Percentiles rank a stretch among this genome's conserved stretches.
Conservation (phyloP, 2,797 vertebrate species). For the Leptoclinus maculatus region DNA sequence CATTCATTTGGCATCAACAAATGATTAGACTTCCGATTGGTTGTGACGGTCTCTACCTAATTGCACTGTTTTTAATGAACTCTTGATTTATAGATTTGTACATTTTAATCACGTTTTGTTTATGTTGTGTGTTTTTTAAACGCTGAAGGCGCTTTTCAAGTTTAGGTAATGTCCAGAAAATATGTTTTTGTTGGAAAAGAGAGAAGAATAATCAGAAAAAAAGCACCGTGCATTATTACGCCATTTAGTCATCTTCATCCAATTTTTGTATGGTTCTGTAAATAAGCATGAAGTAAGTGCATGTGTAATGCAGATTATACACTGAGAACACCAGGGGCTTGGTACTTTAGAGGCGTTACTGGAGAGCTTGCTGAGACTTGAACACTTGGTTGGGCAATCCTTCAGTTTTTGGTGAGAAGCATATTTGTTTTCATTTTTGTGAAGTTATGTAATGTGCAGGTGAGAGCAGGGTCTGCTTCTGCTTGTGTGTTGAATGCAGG, state of each 20-base stretch:
- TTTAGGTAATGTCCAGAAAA: background rate
- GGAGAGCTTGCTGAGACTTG: constrained; percentile 45
- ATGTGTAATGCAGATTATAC: constrained; percentile 10
- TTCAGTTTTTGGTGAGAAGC: background rate
- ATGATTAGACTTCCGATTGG: background rate
- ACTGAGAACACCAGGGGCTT: background rate
- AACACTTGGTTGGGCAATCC: constrained; percentile 25
- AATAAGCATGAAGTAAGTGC: background rate
- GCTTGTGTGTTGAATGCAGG: background rate
- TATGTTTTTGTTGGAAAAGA: background rate
- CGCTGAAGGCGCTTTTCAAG: background rate
- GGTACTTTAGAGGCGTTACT: constrained; percentile 33
- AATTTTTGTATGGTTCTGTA: background rate
- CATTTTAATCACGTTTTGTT: constrained; percentile 15
- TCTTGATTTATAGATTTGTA: background rate
- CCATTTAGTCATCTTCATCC: background rate
- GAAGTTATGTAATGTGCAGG: constrained; percentile 31
- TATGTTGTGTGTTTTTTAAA: too few relatives aligned
- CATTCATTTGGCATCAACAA: background rate
- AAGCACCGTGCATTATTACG: background rate
- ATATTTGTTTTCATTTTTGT: constrained; percentile 33
- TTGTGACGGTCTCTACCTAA: background rate
- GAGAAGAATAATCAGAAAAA: background rate
- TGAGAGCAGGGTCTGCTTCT: background rate
- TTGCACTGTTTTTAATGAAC: background rate